Conservation (phyloP, 2,888 invertebrate species). For the Drosophila kokeensis region DNA sequence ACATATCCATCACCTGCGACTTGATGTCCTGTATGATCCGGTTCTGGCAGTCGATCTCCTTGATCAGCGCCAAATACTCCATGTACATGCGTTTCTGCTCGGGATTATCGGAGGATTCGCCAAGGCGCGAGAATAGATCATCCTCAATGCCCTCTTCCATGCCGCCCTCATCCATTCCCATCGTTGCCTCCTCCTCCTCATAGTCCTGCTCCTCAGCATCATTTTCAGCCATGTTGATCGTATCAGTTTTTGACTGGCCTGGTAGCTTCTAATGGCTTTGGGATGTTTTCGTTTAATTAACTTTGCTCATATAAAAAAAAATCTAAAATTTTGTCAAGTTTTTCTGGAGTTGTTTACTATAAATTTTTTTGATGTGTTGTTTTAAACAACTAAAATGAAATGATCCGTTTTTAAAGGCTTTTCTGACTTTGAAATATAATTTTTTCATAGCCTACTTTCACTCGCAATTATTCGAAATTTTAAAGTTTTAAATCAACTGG, state of each 20-base stretch:
- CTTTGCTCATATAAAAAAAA: not conserved
- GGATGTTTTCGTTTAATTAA: slow-evolving; percentile 9
- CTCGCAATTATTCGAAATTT: not conserved
- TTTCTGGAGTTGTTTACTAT: slow-evolving; percentile 48
- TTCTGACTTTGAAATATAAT: not conserved
- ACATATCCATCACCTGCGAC: slow-evolving; percentile 72
- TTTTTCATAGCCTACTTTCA: slow-evolving; percentile 23
- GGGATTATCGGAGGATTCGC: slow-evolving; percentile 76
- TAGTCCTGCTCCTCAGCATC: slow-evolving; percentile 60
- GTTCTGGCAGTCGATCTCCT: slow-evolving; percentile 83
- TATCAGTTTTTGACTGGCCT: not conserved
- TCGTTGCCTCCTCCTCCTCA: slow-evolving; percentile 46
- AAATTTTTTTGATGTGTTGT: slow-evolving; percentile 50
- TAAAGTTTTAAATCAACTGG: not conserved
- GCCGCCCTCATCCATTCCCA: slow-evolving; percentile 38
- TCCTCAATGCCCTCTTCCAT: slow-evolving; percentile 62
- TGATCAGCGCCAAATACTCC: slow-evolving; percentile 79
- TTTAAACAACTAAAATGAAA: slow-evolving; percentile 63
- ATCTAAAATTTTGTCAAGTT: slow-evolving; percentile 42
- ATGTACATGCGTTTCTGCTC: slow-evolving; percentile 76
- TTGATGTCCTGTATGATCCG: slow-evolving; percentile 80
- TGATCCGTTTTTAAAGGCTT: slow-evolving; percentile 28
- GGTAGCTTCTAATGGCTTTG: slow-evolving; percentile 1
- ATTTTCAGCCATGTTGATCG: slow-evolving; percentile 48
- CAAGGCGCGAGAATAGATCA: slow-evolving; percentile 72